These are phyloP conservation scores for Stenotaenia linearis DNA, from an alignment of 2,888 invertebrate genomes.

Conservation along the genomic window DNA sequence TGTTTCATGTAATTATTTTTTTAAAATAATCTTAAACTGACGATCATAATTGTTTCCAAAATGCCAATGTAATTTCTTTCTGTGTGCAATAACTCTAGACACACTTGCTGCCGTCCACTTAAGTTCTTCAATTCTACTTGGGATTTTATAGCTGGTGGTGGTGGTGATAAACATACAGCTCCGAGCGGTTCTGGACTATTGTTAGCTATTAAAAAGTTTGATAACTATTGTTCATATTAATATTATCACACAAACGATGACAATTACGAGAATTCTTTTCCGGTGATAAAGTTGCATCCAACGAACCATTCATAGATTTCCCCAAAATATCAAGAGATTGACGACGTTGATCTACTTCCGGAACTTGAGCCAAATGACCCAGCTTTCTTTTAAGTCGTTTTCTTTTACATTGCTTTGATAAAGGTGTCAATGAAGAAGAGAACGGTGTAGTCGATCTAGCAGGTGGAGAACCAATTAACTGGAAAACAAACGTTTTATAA, in stretches of 20 bases:
- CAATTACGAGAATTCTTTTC: constrained; percentile 47
- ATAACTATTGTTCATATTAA: background rate
- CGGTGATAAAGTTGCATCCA: constrained; percentile 81
- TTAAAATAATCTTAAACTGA: constrained; percentile 37
- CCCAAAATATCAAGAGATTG: constrained; percentile 63
- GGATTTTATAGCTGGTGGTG: constrained; percentile 30
- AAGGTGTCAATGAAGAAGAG: constrained; percentile 38
- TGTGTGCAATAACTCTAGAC: constrained; percentile 88
- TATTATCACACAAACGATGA: no score
- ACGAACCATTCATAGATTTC: constrained; percentile 75
- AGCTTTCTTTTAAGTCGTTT: constrained; percentile 65
- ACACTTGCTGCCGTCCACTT: constrained; percentile 73
- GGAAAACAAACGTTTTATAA: background rate
- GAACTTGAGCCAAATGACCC: constrained; percentile 55
- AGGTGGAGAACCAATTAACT: background rate
- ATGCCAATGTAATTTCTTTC: constrained; percentile 97
- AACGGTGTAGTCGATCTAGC: background rate
- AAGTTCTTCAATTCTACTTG: constrained; percentile 57
- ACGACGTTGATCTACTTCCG: background rate
- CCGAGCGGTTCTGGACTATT: background rate
- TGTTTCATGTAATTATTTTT: background rate
- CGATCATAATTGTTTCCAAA: constrained; percentile 84
- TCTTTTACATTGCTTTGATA: constrained; percentile 62
- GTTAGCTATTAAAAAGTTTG: background rate
- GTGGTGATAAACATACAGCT: background rate